Percentiles rank a stretch among this genome's conserved stretches.
Conservation (phyloP, 2,797 vertebrate species). For the Enteromius radiatus region DNA sequence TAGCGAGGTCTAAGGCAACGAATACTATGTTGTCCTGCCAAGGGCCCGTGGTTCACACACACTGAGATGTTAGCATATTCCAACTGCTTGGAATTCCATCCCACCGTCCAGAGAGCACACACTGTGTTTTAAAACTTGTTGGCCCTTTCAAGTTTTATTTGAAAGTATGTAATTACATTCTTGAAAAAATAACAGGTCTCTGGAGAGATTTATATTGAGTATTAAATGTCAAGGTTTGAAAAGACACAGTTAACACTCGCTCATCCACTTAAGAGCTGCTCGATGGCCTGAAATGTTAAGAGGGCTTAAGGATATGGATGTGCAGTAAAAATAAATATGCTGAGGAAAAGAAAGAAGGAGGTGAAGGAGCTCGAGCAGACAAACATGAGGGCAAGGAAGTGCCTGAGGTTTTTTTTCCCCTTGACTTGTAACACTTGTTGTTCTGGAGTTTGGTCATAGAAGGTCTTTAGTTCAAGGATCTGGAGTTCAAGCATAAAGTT, state of each 20-base stretch:
- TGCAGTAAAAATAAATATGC: slow-evolving; percentile 62
- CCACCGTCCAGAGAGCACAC: slow-evolving; percentile 89
- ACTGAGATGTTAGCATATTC: slow-evolving; percentile 96
- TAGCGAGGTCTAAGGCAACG: slow-evolving; percentile 64
- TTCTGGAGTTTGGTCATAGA: not conserved
- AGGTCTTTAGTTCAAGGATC: not conserved
- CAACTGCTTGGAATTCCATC: slow-evolving; percentile 97
- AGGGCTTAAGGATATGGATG: slow-evolving; percentile 58
- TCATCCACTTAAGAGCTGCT: slow-evolving; percentile 67
- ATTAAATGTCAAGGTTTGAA: slow-evolving; percentile 94
- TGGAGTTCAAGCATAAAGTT: not conserved
- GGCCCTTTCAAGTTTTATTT: slow-evolving; percentile 99
- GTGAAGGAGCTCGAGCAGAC: slow-evolving; percentile 14
- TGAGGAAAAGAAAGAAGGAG: slow-evolving; percentile 32
- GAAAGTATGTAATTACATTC: slow-evolving; percentile 99
- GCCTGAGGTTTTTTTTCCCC: not conserved
- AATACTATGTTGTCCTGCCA: slow-evolving; percentile 57
- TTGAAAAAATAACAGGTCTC: slow-evolving; percentile 95
- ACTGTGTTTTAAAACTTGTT: slow-evolving; percentile 98
- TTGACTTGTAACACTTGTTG: not conserved
- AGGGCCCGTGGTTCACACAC: slow-evolving; percentile 79
- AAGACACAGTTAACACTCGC: slow-evolving; percentile 88
- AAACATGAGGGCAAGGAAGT: slow-evolving; percentile 31
- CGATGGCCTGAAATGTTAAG: slow-evolving; percentile 62
- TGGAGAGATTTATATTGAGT: slow-evolving; percentile 92